phyloP scores from a whole-genome alignment of 2,888 invertebrate genomes.

The Eristalis intricaria region DNA sequence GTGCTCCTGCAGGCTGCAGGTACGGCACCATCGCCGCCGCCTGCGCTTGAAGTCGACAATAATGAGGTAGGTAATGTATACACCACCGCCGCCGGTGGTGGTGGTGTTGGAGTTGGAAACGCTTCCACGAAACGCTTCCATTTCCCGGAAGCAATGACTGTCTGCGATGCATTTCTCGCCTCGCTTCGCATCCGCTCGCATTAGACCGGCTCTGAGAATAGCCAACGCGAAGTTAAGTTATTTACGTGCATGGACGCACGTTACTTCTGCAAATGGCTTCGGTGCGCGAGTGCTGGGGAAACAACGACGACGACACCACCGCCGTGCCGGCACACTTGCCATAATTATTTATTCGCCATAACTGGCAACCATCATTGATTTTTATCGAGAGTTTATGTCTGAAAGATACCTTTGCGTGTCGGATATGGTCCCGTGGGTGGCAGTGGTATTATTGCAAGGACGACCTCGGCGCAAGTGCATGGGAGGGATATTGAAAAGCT shows the following conservation, averaged over 20 bases:
- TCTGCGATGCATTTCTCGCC: conserved; percentile 10
- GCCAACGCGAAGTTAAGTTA: conserved; percentile 35
- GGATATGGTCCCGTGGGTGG: conserved; percentile 25
- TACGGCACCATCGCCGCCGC: conserved; percentile 29
- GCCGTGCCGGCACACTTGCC: not conserved
- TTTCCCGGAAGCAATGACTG: conserved; percentile 40
- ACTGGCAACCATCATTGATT: conserved; percentile 58
- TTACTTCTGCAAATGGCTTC: conserved; percentile 21
- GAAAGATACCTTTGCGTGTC: conserved; percentile 24
- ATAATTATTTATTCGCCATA: conserved; percentile 61
- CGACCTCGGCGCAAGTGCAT: conserved; percentile 46
- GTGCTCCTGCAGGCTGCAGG: conserved; percentile 42
- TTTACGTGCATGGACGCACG: conserved; percentile 52
- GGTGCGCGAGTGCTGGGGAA: not conserved
- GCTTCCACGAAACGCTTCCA: conserved; percentile 22
- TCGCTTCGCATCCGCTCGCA: conserved; percentile 7
- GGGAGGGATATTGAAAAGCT: conserved; percentile 29
- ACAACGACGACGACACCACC: not conserved
- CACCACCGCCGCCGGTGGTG: not conserved
- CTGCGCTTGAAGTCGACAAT: conserved; percentile 54
- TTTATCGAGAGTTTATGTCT: conserved; percentile 51
- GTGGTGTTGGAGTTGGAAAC: conserved; percentile 19
- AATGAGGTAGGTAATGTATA: conserved; percentile 60
- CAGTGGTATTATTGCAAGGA: conserved; percentile 46
- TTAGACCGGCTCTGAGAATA: conserved; percentile 9